Conservation (phyloP, 2,113 vertebrate genomes). For the Taurulus bubalis region DNA sequence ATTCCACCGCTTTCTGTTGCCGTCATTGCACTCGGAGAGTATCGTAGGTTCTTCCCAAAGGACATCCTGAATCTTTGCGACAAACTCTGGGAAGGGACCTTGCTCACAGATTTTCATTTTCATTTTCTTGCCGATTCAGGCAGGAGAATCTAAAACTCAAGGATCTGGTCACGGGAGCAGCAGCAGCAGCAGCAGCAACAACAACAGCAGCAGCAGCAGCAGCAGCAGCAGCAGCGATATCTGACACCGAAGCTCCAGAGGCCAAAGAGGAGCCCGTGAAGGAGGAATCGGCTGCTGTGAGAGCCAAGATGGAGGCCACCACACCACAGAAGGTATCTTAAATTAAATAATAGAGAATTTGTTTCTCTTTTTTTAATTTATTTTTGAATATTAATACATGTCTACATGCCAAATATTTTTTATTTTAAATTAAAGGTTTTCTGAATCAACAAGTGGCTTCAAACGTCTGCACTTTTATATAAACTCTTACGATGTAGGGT, state of each 20-base stretch:
- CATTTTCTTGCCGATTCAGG: slow-evolving; percentile 72
- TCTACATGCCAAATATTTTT: background rate
- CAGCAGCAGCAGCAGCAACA: slow-evolving; percentile 56
- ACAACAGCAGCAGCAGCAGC: slow-evolving; percentile 73
- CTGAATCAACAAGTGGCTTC: background rate
- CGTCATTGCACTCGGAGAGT: background rate
- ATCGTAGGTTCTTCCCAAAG: slow-evolving; percentile 78
- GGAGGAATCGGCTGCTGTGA: slow-evolving; percentile 70
- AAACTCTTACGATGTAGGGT: background rate
- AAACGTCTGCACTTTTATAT: background rate
- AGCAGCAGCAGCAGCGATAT: slow-evolving; percentile 71
- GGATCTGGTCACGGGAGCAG: slow-evolving; percentile 86
- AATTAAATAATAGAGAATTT: background rate
- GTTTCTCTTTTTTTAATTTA: background rate
- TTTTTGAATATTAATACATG: background rate
- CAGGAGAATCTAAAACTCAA: slow-evolving; percentile 95
- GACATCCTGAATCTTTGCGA: slow-evolving; percentile 3
- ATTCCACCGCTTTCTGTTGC: slow-evolving; percentile 38
- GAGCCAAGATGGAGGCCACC: slow-evolving; percentile 80
- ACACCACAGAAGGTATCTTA: slow-evolving; percentile 87
- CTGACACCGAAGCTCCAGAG: slow-evolving; percentile 74
- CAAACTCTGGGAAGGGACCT: background rate
- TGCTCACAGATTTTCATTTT: slow-evolving; percentile 48
- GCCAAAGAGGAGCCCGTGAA: slow-evolving; percentile 78
- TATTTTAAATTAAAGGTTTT: background rate